Conservation (phyloP, 2,888 invertebrate genomes). For the Catocala nupta region DNA sequence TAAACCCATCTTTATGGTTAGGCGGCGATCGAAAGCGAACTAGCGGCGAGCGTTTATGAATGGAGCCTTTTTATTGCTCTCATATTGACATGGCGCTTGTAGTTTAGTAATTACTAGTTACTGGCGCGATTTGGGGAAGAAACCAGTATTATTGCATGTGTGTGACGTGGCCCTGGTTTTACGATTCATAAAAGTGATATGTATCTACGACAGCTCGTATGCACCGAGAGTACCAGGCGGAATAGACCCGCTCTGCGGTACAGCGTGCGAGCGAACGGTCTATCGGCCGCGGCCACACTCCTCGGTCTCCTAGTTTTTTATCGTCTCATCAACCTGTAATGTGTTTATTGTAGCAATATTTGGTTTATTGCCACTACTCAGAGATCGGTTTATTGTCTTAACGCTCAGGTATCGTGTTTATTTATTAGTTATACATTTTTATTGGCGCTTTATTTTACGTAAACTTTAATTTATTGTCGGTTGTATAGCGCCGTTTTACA, state of each 20-base stretch:
- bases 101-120: conserved; percentile 81
- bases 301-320: conserved; percentile 68
- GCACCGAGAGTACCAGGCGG: conserved; percentile 44
- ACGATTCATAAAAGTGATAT: conserved; percentile 85
- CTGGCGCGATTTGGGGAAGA: conserved; percentile 80
- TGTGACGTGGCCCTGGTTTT: conserved; percentile 77
- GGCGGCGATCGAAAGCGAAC: conserved; percentile 82
- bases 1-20: conserved; percentile 86
- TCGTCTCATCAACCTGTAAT: conserved; percentile 83
- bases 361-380: conserved; percentile 85
- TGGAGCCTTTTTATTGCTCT: conserved; percentile 83
- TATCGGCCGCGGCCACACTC: conserved; percentile 3
- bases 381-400: conserved; percentile 85
- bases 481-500: conserved; percentile 84
- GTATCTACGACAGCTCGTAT: conserved; percentile 71
- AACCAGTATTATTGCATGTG: conserved; percentile 80
- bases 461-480: conserved; percentile 87
- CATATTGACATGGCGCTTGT: conserved; percentile 81
- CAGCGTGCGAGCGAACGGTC: neutral
- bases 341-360: conserved; percentile 87
- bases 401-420: conserved; percentile 86
- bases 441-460: conserved; percentile 87
- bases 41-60: conserved; percentile 80
- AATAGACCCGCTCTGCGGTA: conserved; percentile 40
- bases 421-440: conserved; percentile 88